These are phyloP conservation scores for Tipula helvola DNA, from an alignment of 2,888 invertebrate genomes.

Conservation along the genomic window DNA sequence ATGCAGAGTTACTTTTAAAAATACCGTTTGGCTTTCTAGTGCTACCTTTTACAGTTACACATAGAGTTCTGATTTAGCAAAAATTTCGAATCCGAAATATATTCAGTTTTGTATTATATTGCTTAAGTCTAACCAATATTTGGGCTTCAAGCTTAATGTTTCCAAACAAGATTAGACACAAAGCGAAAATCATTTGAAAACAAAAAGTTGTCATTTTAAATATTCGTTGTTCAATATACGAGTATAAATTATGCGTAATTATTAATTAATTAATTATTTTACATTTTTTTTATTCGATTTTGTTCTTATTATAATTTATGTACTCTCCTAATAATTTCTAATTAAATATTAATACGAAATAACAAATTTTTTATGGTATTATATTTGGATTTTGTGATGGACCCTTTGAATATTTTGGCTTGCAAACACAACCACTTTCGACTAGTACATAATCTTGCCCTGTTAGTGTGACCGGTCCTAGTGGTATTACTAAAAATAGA, in stretches of 20 bases:
- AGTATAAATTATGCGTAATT: background rate
- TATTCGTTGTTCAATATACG: background rate
- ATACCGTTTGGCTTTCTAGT: background rate
- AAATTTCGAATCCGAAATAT: background rate
- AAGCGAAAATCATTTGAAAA: slow-evolving; percentile 1
- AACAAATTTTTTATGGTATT: slow-evolving; percentile 28
- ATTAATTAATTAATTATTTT: background rate
- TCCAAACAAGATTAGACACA: background rate
- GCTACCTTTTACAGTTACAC: background rate
- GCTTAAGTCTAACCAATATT: background rate
- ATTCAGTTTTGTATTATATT: background rate
- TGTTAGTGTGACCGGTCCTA: slow-evolving; percentile 80
- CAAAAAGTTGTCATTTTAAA: background rate
- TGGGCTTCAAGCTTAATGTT: background rate
- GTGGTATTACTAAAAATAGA: slow-evolving; percentile 76
- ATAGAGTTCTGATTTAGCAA: background rate
- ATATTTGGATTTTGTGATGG: slow-evolving; percentile 36
- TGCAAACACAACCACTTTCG: slow-evolving; percentile 88
- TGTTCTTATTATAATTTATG: background rate
- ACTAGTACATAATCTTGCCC: slow-evolving; percentile 92
- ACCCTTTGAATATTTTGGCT: slow-evolving; percentile 41
- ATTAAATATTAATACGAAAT: slow-evolving; percentile 14
- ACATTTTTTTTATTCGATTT: background rate
- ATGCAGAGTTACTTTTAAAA: background rate
- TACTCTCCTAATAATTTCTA: background rate